Percentiles rank a stretch among this genome's conserved stretches.
phyloP scores from a whole-genome alignment of 2,113 vertebrate species.

The Pavo muticus region DNA sequence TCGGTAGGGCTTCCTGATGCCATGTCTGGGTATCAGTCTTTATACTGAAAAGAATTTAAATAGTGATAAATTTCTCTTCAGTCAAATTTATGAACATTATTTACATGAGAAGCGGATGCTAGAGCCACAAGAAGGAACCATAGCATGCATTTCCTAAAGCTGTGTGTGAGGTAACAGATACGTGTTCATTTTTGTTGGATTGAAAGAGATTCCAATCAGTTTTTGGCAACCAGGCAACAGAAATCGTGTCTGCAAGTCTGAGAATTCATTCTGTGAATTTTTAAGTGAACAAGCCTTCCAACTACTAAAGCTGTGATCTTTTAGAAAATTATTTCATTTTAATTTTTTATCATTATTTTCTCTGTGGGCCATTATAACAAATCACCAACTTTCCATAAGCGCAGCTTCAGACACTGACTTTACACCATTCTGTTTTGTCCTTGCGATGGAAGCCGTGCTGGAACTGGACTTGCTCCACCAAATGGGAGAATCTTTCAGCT shows the following conservation, averaged over 20 bases:
- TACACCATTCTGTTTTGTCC: neutral
- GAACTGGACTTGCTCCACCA: neutral
- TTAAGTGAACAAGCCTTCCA: neutral
- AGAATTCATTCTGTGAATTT: neutral
- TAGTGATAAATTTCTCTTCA: neutral
- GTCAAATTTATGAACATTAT: neutral
- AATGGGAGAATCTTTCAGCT: neutral
- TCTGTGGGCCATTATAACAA: neutral
- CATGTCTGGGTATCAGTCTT: neutral
- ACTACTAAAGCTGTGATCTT: neutral
- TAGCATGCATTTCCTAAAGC: neutral
- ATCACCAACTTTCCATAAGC: neutral
- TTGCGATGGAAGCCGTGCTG: neutral
- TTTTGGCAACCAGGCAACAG: neutral
- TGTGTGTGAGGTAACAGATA: neutral
- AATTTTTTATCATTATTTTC: neutral
- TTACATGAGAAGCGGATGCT: neutral
- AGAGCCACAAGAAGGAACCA: neutral
- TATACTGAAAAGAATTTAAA: neutral
- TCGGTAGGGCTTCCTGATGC: neutral
- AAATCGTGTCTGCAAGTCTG: neutral
- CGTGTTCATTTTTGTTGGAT: neutral
- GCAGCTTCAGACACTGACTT: neutral
- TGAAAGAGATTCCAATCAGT: neutral
- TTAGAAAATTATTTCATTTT: no score